Percentiles rank a stretch among this genome's conserved stretches.
Conservation (phyloP, 2,888 invertebrate genomes). For the Dilophus febrilis region DNA sequence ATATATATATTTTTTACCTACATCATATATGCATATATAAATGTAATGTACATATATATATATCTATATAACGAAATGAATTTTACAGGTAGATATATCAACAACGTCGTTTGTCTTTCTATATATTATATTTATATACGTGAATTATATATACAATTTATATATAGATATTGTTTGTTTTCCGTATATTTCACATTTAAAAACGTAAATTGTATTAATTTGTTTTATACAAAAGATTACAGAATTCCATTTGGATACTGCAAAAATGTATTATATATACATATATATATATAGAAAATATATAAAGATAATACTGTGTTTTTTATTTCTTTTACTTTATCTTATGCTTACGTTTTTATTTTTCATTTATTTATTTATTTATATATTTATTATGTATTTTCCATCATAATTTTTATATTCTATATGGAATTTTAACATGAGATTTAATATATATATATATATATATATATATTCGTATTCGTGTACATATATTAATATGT, state of each 20-base stretch:
- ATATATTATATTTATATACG: not conserved
- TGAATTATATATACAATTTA: not conserved
- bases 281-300: not conserved
- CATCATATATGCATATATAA: not conserved
- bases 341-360: too few species aligned
- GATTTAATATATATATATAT: too few species aligned
- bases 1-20: not conserved
- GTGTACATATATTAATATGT: too few species aligned
- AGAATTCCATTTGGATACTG: conserved; percentile 1
- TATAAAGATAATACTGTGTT: too few species aligned
- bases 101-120: not conserved
- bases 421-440: too few species aligned
- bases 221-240: conserved; percentile 3
- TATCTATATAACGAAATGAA: too few species aligned
- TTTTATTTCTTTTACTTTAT: too few species aligned
- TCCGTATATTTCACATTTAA: not conserved
- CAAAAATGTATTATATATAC: not conserved
- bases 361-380: too few species aligned
- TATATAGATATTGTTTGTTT: not conserved
- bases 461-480: too few species aligned
- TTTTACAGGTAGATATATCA: too few species aligned
- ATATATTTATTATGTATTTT: too few species aligned
- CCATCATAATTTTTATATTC: too few species aligned
- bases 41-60: not conserved
- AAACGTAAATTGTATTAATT: conserved; percentile 5